Base-by-base conservation (phyloP, 2,888 invertebrate species). In the Lissocephala sabroskyi region DNA sequence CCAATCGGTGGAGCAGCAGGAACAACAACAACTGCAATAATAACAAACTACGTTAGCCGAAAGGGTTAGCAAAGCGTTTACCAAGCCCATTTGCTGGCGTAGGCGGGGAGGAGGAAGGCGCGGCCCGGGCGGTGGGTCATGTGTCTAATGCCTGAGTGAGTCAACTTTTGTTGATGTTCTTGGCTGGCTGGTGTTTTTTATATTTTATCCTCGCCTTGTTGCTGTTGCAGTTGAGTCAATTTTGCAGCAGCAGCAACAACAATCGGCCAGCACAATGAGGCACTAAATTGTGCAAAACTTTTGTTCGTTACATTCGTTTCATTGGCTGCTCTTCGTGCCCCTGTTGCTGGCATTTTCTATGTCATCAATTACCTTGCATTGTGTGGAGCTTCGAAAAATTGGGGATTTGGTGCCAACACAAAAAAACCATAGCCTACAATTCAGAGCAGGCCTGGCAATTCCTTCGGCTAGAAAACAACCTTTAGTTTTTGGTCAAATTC, bases 231-330 rank as follows among this genome's bases (percentile, higher is more conserved):
- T 29, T 29, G 14, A 41, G 17, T 41, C 17, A 28, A 16, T 29
- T 39, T 39, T 26, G 26, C 13, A 40, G 11, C 26, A 37, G 41
- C 41, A 36, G 17, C 14, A 18, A 33, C 36, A 41, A 32, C 37
- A 13, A 39, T 26, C 39, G 45, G 30, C 37, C 35, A 46, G 29
- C 41, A 19, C 29, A 41, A 61, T 73, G 65, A 70, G 56, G n/a
- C 52, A 66, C 62, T 75, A 75, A 75, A 75, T 60, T 58, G 61
- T 68, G 61, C 51, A 63, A 63, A 68, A 71, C 61, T 71, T 71
- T 16, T 10, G 10, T 58, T 46, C 43, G 41, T 53, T 40, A 17
- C 17, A 4, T 29, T 41, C n/a, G 5, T 28, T 29, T 49, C 29
- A 26, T 17, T 44, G 17, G 11, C 41, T 30, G 30, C 14, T 47